Percentiles rank a stretch among this genome's conserved stretches.
phyloP scores from a whole-genome alignment of 2,888 invertebrate species.

The Nematopogon swammerdamellus region DNA sequence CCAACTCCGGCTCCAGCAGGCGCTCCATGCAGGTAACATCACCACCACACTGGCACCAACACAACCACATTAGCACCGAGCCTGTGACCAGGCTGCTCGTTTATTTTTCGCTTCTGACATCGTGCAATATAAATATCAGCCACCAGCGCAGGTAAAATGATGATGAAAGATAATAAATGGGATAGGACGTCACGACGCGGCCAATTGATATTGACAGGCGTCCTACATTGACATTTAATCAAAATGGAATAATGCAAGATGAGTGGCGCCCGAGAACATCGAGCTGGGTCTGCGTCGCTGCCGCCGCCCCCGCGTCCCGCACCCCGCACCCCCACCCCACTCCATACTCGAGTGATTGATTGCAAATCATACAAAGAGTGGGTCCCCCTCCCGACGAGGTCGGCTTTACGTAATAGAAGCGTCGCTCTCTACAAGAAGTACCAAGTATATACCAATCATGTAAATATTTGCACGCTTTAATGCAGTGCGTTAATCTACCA shows the following conservation, averaged over 20 bases:
- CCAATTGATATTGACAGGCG: neutral
- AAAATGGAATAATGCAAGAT: neutral
- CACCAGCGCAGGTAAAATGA: too few relatives aligned
- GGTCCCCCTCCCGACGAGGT: too few relatives aligned
- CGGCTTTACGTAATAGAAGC: too few relatives aligned
- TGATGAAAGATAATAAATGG: neutral
- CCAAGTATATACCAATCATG: too few relatives aligned
- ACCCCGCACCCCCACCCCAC: neutral
- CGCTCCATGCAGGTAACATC: constrained; percentile 86
- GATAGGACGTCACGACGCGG: neutral
- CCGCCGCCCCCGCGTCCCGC: too few relatives aligned
- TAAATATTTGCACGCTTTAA: neutral
- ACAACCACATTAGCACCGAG: constrained; percentile 97
- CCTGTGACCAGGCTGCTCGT: too few relatives aligned
- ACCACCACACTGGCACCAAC: too few relatives aligned
- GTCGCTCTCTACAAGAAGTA: too few relatives aligned
- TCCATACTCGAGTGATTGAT: neutral
- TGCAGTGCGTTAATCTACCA: neutral
- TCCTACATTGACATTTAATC: neutral
- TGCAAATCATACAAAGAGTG: neutral
- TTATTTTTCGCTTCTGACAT: too few relatives aligned
- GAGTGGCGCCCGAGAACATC: too few relatives aligned
- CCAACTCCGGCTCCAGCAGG: constrained; percentile 84
- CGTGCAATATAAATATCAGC: too few relatives aligned
- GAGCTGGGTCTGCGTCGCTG: too few relatives aligned